These are phyloP conservation scores for Macropis europaea DNA, from an alignment of 2,888 invertebrate genomes.

Conservation along the genomic window DNA sequence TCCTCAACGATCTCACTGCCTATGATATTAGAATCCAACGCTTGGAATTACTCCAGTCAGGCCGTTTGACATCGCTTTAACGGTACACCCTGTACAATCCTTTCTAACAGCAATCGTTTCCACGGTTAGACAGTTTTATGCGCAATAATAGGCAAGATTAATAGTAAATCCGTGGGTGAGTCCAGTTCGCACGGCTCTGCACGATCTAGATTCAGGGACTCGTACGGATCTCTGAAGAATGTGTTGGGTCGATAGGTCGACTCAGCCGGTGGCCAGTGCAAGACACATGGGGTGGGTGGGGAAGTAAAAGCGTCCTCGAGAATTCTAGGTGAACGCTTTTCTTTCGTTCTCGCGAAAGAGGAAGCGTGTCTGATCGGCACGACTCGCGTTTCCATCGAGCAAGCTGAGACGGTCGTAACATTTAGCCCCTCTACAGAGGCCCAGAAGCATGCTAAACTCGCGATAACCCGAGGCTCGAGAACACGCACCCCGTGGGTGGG, in stretches of 20 bases:
- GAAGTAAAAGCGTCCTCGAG: constrained; percentile 54
- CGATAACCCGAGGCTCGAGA: background rate
- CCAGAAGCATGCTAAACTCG: constrained; percentile 18
- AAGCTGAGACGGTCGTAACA: constrained; percentile 76
- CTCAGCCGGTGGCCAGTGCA: constrained; percentile 13
- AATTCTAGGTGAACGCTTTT: constrained; percentile 45
- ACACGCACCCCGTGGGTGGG: constrained; percentile 8
- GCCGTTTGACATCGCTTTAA: too few species aligned
- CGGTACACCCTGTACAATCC: background rate
- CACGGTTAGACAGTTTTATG: constrained; percentile 3
- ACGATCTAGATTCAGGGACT: constrained; percentile 29
- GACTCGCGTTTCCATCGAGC: constrained; percentile 14
- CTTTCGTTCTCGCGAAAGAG: constrained; percentile 44
- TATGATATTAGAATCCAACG: too few species aligned
- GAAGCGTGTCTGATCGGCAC: constrained; percentile 35
- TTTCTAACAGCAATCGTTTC: background rate
- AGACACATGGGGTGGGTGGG: constrained; percentile 22
- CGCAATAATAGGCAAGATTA: background rate
- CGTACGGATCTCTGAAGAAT: constrained; percentile 8
- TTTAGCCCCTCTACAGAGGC: constrained; percentile 58
- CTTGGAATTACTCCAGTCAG: too few species aligned
- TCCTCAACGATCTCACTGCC: too few species aligned
- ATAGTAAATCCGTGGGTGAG: constrained; percentile 3
- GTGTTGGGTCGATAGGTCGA: constrained; percentile 22
- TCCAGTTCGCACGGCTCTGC: constrained; percentile 42